Percentiles rank a stretch among this genome's conserved stretches.
Conservation (phyloP, 2,113 vertebrate species). For the Bostrychus sinensis region DNA sequence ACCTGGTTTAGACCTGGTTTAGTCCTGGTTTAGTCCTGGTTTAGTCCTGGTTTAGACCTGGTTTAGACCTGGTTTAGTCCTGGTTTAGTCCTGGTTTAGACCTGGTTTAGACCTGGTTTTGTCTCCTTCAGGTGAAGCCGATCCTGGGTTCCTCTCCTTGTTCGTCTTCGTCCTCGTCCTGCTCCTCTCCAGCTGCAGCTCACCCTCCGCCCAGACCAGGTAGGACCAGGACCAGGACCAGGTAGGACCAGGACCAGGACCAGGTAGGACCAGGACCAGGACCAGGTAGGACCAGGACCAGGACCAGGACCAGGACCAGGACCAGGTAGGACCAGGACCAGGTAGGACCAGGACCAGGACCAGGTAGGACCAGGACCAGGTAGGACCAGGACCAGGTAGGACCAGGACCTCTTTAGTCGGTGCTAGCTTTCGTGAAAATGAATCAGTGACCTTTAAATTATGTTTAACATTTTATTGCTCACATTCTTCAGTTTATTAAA, state of each 20-base stretch:
- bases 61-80: neutral
- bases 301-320: neutral
- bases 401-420: too few relatives aligned
- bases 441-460: too few relatives aligned
- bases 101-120: neutral
- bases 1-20: neutral
- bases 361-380: too few relatives aligned
- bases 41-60: neutral
- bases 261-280: neutral
- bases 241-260: neutral
- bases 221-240: neutral
- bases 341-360: too few relatives aligned
- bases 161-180: constrained; percentile 79
- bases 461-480: too few relatives aligned
- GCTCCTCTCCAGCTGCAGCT: constrained; percentile 74
- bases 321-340: too few relatives aligned
- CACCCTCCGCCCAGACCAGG: constrained; percentile 66
- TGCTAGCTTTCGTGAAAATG: too few relatives aligned
- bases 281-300: neutral
- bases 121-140: constrained; percentile 79
- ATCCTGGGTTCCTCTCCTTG: constrained; percentile 81
- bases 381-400: too few relatives aligned
- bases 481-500: too few relatives aligned
- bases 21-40: neutral
- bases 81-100: neutral